These are phyloP conservation scores for Aspidapion aeneum DNA, from an alignment of 2,888 invertebrate genomes.

Conservation along the genomic window DNA sequence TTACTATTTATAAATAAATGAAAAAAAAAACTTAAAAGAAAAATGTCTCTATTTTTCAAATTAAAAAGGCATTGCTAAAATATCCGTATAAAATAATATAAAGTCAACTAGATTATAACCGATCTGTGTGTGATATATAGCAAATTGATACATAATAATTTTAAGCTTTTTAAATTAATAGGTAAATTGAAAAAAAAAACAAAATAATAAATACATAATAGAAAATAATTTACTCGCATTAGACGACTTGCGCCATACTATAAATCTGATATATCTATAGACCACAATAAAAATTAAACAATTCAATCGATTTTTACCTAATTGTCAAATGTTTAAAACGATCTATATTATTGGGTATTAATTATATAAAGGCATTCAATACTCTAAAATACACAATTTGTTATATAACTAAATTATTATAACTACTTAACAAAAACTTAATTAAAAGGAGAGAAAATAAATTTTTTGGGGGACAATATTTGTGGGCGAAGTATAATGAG, in stretches of 20 bases:
- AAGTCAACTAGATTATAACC: neutral
- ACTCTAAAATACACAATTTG: neutral
- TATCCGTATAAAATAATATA: slow-evolving; percentile 26
- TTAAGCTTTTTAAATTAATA: too few species aligned
- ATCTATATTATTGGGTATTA: too few species aligned
- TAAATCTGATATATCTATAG: neutral
- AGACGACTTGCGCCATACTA: neutral
- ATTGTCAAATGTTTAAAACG: too few species aligned
- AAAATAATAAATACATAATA: slow-evolving; percentile 15
- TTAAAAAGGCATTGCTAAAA: slow-evolving; percentile 21
- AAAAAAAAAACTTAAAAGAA: neutral
- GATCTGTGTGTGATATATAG: neutral
- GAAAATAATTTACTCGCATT: neutral
- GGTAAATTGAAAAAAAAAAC: slow-evolving; percentile 9
- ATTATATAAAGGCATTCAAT: neutral
- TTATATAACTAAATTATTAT: neutral
- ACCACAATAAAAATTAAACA: too few species aligned
- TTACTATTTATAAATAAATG: neutral
- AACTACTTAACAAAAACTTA: neutral
- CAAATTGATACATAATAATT: neutral
- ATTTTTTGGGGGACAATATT: slow-evolving; percentile 4
- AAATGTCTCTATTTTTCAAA: neutral
- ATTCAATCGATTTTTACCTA: too few species aligned
- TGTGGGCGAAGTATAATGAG: slow-evolving; percentile 1
- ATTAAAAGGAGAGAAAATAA: neutral